These are phyloP conservation scores for Cyrtonyx montezumae DNA, from an alignment of 2,113 vertebrate genomes.

Conservation along the genomic window DNA sequence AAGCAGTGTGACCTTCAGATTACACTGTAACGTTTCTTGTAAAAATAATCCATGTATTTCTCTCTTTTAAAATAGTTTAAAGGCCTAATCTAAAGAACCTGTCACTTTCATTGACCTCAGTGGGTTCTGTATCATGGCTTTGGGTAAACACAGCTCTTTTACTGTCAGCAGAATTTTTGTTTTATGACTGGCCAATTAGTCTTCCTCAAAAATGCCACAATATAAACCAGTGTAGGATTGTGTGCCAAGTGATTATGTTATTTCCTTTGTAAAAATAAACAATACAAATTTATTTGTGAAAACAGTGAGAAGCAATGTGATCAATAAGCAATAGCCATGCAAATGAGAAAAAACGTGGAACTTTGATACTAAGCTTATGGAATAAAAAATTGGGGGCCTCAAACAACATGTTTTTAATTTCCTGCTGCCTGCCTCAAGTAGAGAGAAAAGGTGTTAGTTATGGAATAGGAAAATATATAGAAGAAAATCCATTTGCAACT, in stretches of 20 bases:
- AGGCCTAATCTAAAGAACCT: not conserved
- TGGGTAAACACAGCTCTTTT: not conserved
- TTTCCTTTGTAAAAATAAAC: constrained; percentile 9
- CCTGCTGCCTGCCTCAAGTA: constrained; percentile 24
- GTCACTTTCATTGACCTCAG: not conserved
- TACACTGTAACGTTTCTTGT: not conserved
- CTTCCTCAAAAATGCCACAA: not conserved
- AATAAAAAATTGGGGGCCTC: constrained; percentile 5
- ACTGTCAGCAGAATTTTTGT: not conserved
- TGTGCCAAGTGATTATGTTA: not conserved
- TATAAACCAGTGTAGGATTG: constrained; percentile 4
- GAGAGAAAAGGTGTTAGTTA: constrained; percentile 43
- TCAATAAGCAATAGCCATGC: constrained; percentile 33
- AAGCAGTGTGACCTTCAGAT: not conserved
- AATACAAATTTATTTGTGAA: not conserved
- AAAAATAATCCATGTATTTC: not conserved
- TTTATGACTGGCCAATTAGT: constrained; percentile 11
- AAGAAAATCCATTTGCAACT: constrained; percentile 73
- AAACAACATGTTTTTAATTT: constrained; percentile 20
- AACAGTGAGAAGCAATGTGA: constrained; percentile 1
- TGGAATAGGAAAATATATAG: constrained; percentile 51
- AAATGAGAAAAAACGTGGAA: constrained; percentile 45
- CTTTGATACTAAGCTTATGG: constrained; percentile 35
- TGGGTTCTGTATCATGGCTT: not conserved
- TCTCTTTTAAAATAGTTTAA: not conserved